Evolutionary conservation across 2,888 invertebrate genomes (phyloP), one percentile per base, ranked within the genome.

Genomic region (Clivina fossor): DNA sequence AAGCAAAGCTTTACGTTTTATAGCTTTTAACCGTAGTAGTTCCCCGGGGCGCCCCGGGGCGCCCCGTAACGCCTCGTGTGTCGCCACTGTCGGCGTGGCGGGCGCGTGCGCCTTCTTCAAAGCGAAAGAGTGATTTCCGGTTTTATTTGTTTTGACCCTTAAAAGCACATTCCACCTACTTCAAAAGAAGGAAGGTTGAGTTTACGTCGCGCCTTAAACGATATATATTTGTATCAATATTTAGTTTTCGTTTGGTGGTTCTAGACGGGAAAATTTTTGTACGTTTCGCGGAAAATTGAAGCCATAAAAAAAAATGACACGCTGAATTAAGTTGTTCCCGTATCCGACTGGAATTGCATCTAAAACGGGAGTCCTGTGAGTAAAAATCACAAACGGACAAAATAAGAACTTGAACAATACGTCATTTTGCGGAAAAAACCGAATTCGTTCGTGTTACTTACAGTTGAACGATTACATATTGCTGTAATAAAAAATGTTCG

Each of bases 161-260:
- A 53, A 53, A 53, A 53, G 53, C 53, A 35, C 53, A 53, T 53
- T 53, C 53, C 20, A 33, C n/a, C 37, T 53, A 26, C 53, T 53
- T 53, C 53, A 53, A 53, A 51, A 53, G 53, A 53, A n/a, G n/a
- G n/a, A n/a, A n/a, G n/a, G n/a, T n/a, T n/a, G n/a, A n/a, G n/a
- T n/a, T n/a, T n/a, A n/a, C 35, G 19, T 24, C 40, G 38, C 30
- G 44, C 35, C n/a, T 49, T 44, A 37, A 37, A n/a, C n/a, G n/a
- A n/a, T n/a, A 53, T 44, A 37, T 53, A 53, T 53, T 53, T 53
- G 53, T 44, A 53, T 53, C 53, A 53, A 37, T 53, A 53, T 53
- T 44, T 53, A 53, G 44, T 43, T 53, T 53, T 44, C 43, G 28
- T 49, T 49, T 49, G 32, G 22, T 7, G 41, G 26, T 11, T 9